A percentile compares a stretch with the other conserved stretches of the same genome.
Evolutionary conservation across 2,113 vertebrate genomes (phyloP).

Genomic region (Mormoops blainvillei): DNA sequence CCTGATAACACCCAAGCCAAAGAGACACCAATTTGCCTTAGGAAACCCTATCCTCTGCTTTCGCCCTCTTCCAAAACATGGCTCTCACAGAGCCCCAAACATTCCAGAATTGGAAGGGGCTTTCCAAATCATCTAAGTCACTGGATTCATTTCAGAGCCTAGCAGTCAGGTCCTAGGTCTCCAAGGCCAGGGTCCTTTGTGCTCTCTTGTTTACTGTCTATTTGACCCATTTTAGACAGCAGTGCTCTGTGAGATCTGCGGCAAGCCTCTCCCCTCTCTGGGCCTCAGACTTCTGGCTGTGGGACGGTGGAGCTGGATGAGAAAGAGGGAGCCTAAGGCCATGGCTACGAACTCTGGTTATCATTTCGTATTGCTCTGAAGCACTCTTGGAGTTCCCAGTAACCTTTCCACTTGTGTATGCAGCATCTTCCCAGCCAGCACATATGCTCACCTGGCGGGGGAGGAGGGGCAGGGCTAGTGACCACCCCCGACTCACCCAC

Average conservation of each 20-base stretch:
- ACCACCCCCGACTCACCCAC: not conserved
- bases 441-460: not conserved
- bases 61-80: not conserved
- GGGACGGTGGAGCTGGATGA: not conserved
- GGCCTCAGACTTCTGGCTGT: not conserved
- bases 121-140: not conserved
- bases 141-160: not conserved
- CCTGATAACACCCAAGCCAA: not conserved
- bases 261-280: not conserved
- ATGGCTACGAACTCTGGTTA: not conserved
- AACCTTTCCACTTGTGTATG: not conserved
- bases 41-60: not conserved
- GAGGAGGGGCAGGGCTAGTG: not conserved
- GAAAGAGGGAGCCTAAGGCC: not conserved
- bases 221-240: not conserved
- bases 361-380: not conserved
- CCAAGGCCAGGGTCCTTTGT: not conserved
- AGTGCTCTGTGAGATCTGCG: not conserved
- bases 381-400: not conserved
- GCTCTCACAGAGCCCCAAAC: not conserved
- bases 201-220: not conserved
- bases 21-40: not conserved
- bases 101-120: not conserved
- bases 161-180: not conserved
- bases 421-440: not conserved